Base-by-base conservation (phyloP, 2,113 vertebrate species). In the Hemibagrus wyckioides region DNA sequence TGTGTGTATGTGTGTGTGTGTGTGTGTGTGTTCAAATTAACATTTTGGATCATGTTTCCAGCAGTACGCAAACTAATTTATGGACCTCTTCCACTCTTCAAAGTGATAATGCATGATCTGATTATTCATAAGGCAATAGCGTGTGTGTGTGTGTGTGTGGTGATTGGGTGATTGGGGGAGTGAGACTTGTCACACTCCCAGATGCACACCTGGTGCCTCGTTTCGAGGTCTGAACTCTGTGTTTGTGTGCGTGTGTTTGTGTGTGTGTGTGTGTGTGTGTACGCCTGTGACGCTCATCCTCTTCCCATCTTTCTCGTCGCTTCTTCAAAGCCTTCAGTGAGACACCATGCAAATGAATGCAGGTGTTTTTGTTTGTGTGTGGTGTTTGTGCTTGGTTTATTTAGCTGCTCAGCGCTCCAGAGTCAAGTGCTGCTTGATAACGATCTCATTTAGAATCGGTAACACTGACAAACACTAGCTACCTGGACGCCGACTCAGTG, bases 191-290 rank as follows among this genome's bases (percentile, higher is more conserved):
- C 92, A 71, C 88, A 71, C 89, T 93, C 93, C 93, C 95, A 95
- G 93, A 94, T 95, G 94, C 92, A 92, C 95, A 95, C 94, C 95
- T 96, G 95, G 93, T 94, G 92, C 94, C 94, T 93, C 91, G 89
- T 92, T 92, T 87, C 91, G 88, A 89, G 87, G 89, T 92, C 90
- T 89, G 81, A 80, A 54, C 85, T 86, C 59, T 89, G 87, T 67
- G 85, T 89, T 67, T 83, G 39, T 82, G 61, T 52, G 82, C 67
- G 44, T 67, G 82, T 83, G 82, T 52, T 41, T 69, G 61, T 57
- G 50, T 41, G 50, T 76, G 54, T n/a, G 33, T 19, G 52, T 76
- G 71, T 79, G 36, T 79, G 57, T 65, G 61, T 54, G n/a, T 14
- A 6, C 14, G 36, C 61, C 75, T 76, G 85, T 52, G 71, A n/a